Conservation (phyloP, 2,797 vertebrate genomes). For the Xenopus petersii region DNA sequence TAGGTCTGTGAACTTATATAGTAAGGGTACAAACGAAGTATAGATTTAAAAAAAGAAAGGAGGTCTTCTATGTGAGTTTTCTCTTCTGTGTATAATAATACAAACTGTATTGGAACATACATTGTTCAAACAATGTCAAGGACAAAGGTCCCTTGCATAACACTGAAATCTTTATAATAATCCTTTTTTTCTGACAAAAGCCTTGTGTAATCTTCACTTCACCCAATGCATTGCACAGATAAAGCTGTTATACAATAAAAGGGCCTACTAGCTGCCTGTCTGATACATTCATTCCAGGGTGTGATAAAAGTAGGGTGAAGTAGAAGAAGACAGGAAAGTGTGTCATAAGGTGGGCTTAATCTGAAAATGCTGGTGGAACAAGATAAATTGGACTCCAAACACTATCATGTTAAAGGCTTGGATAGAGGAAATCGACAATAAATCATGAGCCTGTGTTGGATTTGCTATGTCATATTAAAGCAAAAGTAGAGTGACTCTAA, state of each 20-base stretch:
- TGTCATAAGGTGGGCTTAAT: not conserved
- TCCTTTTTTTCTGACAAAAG: not conserved
- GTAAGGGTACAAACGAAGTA: too few relatives aligned
- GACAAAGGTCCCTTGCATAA: constrained; percentile 8
- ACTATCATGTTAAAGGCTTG: constrained; percentile 2
- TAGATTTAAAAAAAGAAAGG: too few relatives aligned
- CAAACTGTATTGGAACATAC: not conserved
- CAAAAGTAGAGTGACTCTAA: too few relatives aligned
- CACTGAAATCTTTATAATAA: constrained; percentile 13
- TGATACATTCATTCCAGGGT: constrained; percentile 8
- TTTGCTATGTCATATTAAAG: not conserved
- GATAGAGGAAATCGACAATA: not conserved
- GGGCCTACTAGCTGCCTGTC: not conserved
- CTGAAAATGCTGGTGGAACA: not conserved
- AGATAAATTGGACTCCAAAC: constrained; percentile 1
- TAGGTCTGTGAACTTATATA: too few relatives aligned
- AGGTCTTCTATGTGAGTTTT: not conserved
- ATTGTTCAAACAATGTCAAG: constrained; percentile 9
- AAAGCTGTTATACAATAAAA: not conserved
- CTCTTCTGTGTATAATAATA: constrained; percentile 1
- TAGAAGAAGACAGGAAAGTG: not conserved
- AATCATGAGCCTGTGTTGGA: not conserved
- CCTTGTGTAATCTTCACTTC: not conserved
- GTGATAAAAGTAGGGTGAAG: not conserved
- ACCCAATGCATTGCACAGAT: not conserved